Evolutionary conservation across 2,797 vertebrate species (phyloP).

Genomic region (Sebastes oblongus): DNA sequence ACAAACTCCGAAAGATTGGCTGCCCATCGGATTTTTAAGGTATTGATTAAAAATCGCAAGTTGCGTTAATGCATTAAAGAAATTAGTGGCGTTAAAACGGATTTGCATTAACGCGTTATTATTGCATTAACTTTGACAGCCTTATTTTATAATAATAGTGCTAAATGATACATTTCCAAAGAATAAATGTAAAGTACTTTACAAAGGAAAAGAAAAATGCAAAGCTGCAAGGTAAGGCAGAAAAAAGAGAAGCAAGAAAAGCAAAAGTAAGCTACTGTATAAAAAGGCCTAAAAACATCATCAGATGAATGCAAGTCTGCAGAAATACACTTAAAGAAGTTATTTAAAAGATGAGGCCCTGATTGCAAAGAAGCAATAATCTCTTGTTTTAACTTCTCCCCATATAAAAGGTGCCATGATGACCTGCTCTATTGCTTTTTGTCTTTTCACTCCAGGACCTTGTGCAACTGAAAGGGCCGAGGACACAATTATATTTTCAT

Average conservation of each 20-base stretch:
- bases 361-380: constrained; percentile 3
- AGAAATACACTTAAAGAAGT: not conserved
- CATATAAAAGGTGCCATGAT: constrained; percentile 22
- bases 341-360: not conserved
- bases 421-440: constrained; percentile 45
- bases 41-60: no score
- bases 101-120: no score
- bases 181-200: not conserved
- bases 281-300: not conserved
- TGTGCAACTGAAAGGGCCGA: constrained; percentile 34
- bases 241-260: not conserved
- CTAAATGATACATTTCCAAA: not conserved
- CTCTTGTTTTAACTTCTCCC: constrained; percentile 21
- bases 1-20: no score
- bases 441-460: constrained; percentile 30
- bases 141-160: not conserved
- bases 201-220: not conserved
- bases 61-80: no score
- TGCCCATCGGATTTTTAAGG: no score
- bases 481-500: constrained; percentile 67
- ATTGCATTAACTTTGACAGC: no score
- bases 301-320: not conserved
- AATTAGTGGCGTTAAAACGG: no score
- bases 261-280: not conserved
- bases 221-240: no score